Evolutionary conservation across 2,797 vertebrate genomes (phyloP).

Genomic region (Chelidonichthys spinosus): DNA sequence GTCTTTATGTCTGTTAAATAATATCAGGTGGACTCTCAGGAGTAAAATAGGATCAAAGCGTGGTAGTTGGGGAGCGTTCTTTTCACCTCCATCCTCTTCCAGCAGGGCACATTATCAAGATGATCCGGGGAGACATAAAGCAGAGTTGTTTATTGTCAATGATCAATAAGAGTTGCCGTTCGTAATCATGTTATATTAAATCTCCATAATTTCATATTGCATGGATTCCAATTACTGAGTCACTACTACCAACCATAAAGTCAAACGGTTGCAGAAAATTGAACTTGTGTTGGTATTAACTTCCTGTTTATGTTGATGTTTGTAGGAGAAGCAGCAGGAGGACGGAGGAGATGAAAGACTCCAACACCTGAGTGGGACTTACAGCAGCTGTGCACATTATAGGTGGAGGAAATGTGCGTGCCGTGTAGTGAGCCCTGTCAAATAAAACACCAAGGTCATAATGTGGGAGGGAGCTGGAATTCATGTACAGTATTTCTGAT

Average conservation of each 20-base stretch:
- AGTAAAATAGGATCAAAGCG: constrained; percentile 60
- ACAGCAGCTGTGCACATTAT: neutral
- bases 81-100: constrained; percentile 29
- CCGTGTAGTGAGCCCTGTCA: neutral
- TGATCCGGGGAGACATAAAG: constrained; percentile 40
- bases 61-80: neutral
- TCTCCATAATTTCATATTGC: constrained; percentile 36
- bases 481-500: neutral
- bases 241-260: constrained; percentile 12
- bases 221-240: constrained; percentile 31
- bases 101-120: constrained; percentile 37
- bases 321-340: neutral
- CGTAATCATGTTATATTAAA: constrained; percentile 62
- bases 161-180: constrained; percentile 50
- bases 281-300: constrained; percentile 10
- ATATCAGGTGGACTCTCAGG: constrained; percentile 60
- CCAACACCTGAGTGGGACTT: neutral
- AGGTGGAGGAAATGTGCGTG: neutral
- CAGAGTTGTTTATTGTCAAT: constrained; percentile 46
- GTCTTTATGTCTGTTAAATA: constrained; percentile 73
- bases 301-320: neutral
- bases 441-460: neutral
- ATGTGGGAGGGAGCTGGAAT: neutral
- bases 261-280: constrained; percentile 6
- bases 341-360: neutral